Percentiles rank a stretch among this genome's conserved stretches.
Evolutionary conservation across 2,113 vertebrate genomes (phyloP).

Genomic region (Herpailurus yagouaroundi): DNA sequence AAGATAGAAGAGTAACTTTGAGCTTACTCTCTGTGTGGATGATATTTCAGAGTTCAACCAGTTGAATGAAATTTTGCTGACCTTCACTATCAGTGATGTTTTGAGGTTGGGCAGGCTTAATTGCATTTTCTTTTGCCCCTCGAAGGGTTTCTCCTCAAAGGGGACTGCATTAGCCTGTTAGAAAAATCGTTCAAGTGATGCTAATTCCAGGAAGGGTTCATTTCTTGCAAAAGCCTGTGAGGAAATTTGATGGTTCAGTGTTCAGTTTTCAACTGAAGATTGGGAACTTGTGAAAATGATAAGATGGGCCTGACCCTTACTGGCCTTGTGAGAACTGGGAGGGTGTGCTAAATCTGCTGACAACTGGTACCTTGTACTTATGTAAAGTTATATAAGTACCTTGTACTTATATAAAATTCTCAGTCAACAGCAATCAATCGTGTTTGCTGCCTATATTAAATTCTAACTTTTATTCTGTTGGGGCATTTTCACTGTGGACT

Average conservation of each 20-base stretch:
- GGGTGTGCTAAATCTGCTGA: rapidly evolving
- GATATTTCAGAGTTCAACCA: background rate
- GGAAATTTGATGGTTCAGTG: background rate
- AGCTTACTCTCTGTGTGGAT: background rate
- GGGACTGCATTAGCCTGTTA: background rate
- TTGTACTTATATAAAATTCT: background rate
- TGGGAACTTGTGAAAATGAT: background rate
- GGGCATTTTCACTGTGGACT: constrained; percentile 65
- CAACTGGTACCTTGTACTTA: rapidly evolving
- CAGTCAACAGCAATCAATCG: background rate
- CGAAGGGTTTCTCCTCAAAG: background rate
- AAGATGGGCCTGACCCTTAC: rapidly evolving
- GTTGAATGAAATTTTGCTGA: background rate
- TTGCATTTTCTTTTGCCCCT: background rate
- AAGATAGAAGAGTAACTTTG: background rate
- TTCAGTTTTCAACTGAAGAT: background rate
- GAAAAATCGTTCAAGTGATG: background rate
- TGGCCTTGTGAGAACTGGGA: background rate
- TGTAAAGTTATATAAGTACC: background rate
- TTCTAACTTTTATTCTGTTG: constrained; percentile 63
- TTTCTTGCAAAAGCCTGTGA: background rate
- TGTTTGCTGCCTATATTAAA: background rate
- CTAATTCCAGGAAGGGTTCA: background rate
- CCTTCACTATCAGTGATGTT: background rate
- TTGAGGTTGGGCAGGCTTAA: background rate